A percentile compares a stretch with the other conserved stretches of the same genome.
These are phyloP conservation scores for Apostichopus leukothele DNA, from an alignment of 53 echinoderm and acorn worm genomes.

Conservation along the genomic window DNA sequence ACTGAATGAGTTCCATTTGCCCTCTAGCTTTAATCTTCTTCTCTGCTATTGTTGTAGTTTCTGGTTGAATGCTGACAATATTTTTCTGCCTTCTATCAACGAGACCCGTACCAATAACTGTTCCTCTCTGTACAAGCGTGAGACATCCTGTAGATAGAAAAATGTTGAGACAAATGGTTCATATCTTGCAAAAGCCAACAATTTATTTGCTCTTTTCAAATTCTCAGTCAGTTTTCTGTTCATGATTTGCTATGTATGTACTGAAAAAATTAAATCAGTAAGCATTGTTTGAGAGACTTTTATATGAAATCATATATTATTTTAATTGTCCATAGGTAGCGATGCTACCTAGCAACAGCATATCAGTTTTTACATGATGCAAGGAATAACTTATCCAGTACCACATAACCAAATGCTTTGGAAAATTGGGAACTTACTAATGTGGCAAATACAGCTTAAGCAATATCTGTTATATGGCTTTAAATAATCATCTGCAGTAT, in stretches of 20 bases:
- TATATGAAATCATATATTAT: no score
- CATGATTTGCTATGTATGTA: neutral
- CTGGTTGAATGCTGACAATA: constrained; percentile 79
- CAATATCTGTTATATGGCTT: no score
- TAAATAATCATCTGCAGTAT: no score
- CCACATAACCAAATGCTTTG: neutral
- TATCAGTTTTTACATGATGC: no score
- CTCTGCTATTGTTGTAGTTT: constrained; percentile 89
- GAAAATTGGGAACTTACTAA: no score
- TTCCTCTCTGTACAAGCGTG: constrained; percentile 83
- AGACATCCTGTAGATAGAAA: neutral
- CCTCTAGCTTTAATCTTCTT: constrained; percentile 76
- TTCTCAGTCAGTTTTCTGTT: neutral
- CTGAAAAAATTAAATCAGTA: no score
- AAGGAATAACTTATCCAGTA: no score
- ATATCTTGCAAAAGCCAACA: no score
- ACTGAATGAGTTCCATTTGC: constrained; percentile 90
- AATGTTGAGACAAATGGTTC: neutral
- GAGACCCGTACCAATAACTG: constrained; percentile 74
- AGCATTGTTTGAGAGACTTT: no score
- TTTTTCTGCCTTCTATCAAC: constrained; percentile 87
- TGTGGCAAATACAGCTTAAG: neutral
- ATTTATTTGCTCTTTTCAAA: no score
- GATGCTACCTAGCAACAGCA: no score
- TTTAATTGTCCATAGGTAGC: no score